Conservation (phyloP, 2,888 invertebrate species). For the Drosophila demipolita region DNA sequence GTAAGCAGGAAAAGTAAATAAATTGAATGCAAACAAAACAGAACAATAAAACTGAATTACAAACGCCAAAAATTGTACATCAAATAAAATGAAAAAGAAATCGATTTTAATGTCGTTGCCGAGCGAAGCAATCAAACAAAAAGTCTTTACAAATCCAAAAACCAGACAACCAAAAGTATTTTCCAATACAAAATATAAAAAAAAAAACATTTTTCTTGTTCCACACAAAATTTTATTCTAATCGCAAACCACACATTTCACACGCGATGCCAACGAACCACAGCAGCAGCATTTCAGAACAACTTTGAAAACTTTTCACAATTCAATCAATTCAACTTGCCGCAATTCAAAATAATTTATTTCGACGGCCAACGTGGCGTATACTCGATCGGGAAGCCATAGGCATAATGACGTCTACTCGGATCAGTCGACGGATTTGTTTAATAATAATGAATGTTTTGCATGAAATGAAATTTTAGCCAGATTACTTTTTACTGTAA, state of each 20-base stretch:
- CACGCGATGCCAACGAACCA: constrained; percentile 67
- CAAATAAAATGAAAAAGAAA: constrained; percentile 67
- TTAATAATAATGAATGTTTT: neutral
- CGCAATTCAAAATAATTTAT: neutral
- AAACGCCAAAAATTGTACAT: constrained; percentile 46
- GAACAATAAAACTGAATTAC: constrained; percentile 17
- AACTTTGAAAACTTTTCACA: constrained; percentile 77
- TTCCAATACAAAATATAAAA: constrained; percentile 33
- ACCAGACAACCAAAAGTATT: constrained; percentile 47
- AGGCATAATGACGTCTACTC: constrained; percentile 16
- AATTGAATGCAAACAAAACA: constrained; percentile 26
- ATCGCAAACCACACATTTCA: constrained; percentile 37
- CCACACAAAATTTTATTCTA: constrained; percentile 49
- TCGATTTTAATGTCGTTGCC: constrained; percentile 66
- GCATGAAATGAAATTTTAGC: neutral
- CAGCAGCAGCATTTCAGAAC: constrained; percentile 65
- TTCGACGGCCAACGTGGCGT: constrained; percentile 41
- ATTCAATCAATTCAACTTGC: constrained; percentile 73
- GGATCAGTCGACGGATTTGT: constrained; percentile 2
- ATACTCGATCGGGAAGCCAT: constrained; percentile 46
- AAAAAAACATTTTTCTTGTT: constrained; percentile 35
- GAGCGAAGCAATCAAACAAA: constrained; percentile 55
- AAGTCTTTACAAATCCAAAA: constrained; percentile 33
- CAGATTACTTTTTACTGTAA: neutral
- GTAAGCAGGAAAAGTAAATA: constrained; percentile 14